phyloP scores from a whole-genome alignment of 2,113 vertebrate genomes.

The Erythrolamprus reginae region DNA sequence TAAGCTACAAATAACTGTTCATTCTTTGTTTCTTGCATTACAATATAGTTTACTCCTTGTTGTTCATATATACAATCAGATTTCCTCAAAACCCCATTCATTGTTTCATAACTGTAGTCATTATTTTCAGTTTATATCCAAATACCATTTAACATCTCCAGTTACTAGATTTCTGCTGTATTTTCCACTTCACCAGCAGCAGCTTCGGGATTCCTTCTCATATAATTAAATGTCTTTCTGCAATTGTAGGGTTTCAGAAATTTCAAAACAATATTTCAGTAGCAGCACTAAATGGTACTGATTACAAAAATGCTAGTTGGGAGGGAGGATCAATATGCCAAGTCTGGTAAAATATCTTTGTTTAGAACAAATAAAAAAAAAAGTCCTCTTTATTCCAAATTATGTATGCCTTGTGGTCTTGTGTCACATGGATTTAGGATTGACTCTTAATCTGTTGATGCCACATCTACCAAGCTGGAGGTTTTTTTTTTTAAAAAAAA shows the following conservation, averaged over 20 bases:
- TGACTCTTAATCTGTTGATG: background rate
- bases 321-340: background rate
- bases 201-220: background rate
- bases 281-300: background rate
- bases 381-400: background rate
- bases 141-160: background rate
- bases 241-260: background rate
- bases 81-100: background rate
- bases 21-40: background rate
- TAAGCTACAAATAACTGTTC: background rate
- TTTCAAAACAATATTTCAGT: background rate
- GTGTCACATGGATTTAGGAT: background rate
- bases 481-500: background rate
- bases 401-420: background rate
- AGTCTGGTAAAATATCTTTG: background rate
- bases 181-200: background rate
- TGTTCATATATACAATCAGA: background rate
- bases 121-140: background rate
- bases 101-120: background rate
- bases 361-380: background rate
- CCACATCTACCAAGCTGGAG: background rate
- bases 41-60: background rate
- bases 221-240: background rate
- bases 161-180: background rate
- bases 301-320: background rate